These are phyloP conservation scores for Nerophis lumbriciformis DNA, from an alignment of 2,113 vertebrate species.

Conservation along the genomic window DNA sequence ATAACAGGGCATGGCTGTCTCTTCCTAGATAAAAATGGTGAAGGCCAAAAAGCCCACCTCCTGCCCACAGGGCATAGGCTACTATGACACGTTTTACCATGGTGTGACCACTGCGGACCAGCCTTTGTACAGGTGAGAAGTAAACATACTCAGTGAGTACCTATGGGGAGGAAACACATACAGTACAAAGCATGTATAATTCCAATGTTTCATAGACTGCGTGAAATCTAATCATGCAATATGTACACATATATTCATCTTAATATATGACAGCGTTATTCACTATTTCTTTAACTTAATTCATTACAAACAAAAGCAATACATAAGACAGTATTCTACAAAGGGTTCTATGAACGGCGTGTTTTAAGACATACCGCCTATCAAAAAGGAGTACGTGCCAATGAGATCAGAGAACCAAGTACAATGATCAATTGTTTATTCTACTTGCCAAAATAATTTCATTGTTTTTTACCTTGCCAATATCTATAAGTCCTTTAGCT, in stretches of 20 bases:
- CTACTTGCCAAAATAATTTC: not conserved
- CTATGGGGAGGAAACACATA: conserved; percentile 23
- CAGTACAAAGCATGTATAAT: no score
- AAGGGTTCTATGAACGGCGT: not conserved
- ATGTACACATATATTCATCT: no score
- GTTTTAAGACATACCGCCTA: not conserved
- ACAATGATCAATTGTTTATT: no score
- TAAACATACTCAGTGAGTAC: conserved; percentile 21
- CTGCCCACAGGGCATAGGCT: conserved; percentile 81
- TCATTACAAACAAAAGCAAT: not conserved
- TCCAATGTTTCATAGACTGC: no score
- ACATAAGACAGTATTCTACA: not conserved
- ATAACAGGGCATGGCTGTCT: conserved; percentile 85
- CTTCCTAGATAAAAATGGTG: conserved; percentile 87
- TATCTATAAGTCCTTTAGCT: conserved; percentile 28
- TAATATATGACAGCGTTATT: no score
- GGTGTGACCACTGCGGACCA: conserved; percentile 33
- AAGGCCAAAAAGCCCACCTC: conserved; percentile 81
- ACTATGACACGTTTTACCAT: conserved; percentile 80
- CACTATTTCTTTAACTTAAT: no score
- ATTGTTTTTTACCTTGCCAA: conserved; percentile 37
- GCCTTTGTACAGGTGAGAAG: not conserved
- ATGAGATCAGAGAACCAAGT: not conserved
- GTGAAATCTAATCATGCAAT: no score
- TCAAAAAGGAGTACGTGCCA: not conserved